Base-by-base conservation (phyloP, 2,113 vertebrate species). In the Prunella himalayana region DNA sequence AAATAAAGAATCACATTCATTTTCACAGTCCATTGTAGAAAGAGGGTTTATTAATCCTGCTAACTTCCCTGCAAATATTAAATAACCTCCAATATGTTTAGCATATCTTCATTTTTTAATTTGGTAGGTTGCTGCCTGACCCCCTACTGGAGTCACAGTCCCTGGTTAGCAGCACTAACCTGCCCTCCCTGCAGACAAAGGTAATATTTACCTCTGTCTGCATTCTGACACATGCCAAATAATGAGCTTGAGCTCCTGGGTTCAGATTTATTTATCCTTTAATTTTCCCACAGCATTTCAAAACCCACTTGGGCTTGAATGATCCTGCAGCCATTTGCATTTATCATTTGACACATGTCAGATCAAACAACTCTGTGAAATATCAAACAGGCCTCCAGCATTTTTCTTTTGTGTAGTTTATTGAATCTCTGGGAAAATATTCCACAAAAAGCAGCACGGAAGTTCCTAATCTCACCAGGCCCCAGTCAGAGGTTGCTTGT, bases 161-260 rank as follows among this genome's bases (percentile, higher is more conserved):
- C 98, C 41, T 98, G 98, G 97, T 91, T 98, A 79, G 98, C 98
- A 42, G 98, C 98, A 8, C 97, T 99, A 96, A 98, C 92, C 91
- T 99, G 98, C 75, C 98, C 99, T 79, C 98, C 84, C 84, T 99
- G 98, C 96, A 98, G 98, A 96, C 98, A 98, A 92, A 98, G 98
- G 98, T 98, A 96, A 79, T 66, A 50, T 44, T 68, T 47, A 37
- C 39, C 42, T 82, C 64, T 51, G 28, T 37, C 83, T 92, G 73
- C 57, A 30, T 51, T 65, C 59, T 49, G 54, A 80, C 35, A 92
- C 33, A 33, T n/a, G 88, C 14, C 44, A 78, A 88, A 69, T 39
- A 21, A 75, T 2, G n/a, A 81, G 49, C 41, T 39, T 73, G 60
- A 69, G 61, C 86, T 77, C 88, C 35, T 61, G 63, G 49, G 63